Base-by-base conservation (phyloP, 2,797 vertebrate genomes). In the Luscinia megarhynchos region DNA sequence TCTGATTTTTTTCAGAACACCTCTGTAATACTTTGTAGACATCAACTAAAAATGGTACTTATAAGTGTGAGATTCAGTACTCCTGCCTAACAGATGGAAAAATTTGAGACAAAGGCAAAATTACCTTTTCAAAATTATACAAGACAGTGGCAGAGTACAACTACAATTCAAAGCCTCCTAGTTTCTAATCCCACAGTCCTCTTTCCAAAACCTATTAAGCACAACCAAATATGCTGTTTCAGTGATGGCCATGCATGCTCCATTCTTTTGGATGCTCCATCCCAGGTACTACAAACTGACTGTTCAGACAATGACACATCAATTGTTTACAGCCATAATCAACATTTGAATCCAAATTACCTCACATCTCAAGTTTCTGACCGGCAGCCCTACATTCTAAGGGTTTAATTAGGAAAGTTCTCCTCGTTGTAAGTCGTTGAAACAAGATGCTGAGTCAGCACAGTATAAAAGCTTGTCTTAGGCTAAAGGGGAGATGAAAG, bases 171-270 rank as follows among this genome's bases (percentile, higher is more conserved):
- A 51, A 90, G 14, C 19, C 61, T 91, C 58, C 53, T 74, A 22
- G 53, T 64, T 91, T 85, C 57, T 89, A 93, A 92, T 57, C 72
- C 89, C 57, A 36, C 85, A 85, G 91, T 87, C 75, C 68, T 89
- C 82, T 72, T 92, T 83, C 50, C 68, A 91, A 83, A 91, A 83
- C 83, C 93, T 80, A 61, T 83, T 77, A 83, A 72, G 50, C 61
- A 87, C 4, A 3, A 80, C 32, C 45, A 66, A 84, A 55, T 61
- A 78, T 1, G 24, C 34, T 54, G 54, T 92, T 87, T 36, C 84
- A 74, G 57, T 43, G 73, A 94, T 4, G 24, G n/a, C 64, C 0
- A 0, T 43, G 46, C 89, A 87, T 21, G 38, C 19, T 46, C 34
- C 32, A 5, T 43, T 89, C n/a, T 89, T 78, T 9, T 22, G 51